phyloP scores from a whole-genome alignment of 2,113 vertebrate species.

The Terrapene triunguis region DNA sequence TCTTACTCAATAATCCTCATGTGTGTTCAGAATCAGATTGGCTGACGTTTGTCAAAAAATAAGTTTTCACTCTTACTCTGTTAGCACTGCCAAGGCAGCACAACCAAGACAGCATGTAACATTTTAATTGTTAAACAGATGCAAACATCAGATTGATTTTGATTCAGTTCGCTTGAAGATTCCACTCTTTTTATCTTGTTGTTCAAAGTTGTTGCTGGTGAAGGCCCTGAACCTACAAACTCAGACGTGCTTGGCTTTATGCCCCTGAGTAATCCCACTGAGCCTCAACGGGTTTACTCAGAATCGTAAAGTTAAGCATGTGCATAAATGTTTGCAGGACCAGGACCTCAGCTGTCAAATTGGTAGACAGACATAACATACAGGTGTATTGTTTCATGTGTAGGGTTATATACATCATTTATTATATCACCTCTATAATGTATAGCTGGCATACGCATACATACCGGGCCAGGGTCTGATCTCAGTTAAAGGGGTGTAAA shows the following conservation, averaged over 20 bases:
- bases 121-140: background rate
- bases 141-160: background rate
- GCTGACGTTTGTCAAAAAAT: background rate
- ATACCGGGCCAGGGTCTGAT: background rate
- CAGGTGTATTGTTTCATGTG: background rate
- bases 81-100: background rate
- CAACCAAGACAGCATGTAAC: background rate
- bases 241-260: background rate
- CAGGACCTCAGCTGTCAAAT: background rate
- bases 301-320: background rate
- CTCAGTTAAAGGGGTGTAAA: slow-evolving; percentile 2
- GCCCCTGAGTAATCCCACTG: background rate
- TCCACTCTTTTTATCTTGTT: background rate
- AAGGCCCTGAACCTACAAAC: background rate
- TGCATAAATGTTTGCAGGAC: background rate
- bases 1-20: background rate
- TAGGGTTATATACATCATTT: background rate
- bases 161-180: background rate
- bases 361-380: background rate
- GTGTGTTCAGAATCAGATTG: background rate
- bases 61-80: background rate
- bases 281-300: background rate
- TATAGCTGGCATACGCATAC: background rate
- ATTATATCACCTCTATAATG: background rate
- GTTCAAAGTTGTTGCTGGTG: background rate